Evolutionary conservation across 2,888 invertebrate species (phyloP), one percentile per base, ranked within the genome.

Genomic region (Trachelus iudaicus): DNA sequence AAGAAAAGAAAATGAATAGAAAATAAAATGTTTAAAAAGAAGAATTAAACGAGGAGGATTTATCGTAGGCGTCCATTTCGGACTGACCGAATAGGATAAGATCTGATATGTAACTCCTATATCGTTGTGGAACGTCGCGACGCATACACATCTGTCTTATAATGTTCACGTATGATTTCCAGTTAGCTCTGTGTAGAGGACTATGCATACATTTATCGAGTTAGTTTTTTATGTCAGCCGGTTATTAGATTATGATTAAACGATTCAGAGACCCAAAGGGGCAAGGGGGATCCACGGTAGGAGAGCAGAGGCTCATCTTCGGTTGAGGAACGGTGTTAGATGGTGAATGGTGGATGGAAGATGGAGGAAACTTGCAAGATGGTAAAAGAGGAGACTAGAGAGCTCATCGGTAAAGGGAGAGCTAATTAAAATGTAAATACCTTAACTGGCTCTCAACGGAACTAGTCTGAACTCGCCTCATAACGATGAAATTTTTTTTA

Each of bases 231-330:
- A 88, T 88, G 90, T 90, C 91, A 89, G 90, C 87, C 88, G 87
- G 90, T 91, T 91, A 91, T 90, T 91, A 90, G 90, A 90, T 91
- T 90, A 90, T 91, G 90, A 91, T 90, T 91, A 90, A 91, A 90
- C 88, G 90, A 89, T 91, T 89, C 85, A 87, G 83, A 85, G 85
- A 83, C 82, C 82, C 84, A 81, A 78, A 80, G 79, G 71, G 31
- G 56, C 76, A 80, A 77, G 12, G 35, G 35, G 77, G 81, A 80
- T 80, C 75, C 82, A 75, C 69, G 78, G n/a, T 76, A 77, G 77
- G 76, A 77, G 81, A 71, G 77, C 56, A 40, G 73, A 69, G 35
- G 69, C 56, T 56, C 56, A 56, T 56, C 23, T 56, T 56, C 56
- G 56, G 23, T 9, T 23, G 56, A 56, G 23, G 56, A 56, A 56